Percentiles rank a stretch among this genome's conserved stretches.
phyloP scores from a whole-genome alignment of 2,113 vertebrate species.

The Ictidomys tridecemlineatus region DNA sequence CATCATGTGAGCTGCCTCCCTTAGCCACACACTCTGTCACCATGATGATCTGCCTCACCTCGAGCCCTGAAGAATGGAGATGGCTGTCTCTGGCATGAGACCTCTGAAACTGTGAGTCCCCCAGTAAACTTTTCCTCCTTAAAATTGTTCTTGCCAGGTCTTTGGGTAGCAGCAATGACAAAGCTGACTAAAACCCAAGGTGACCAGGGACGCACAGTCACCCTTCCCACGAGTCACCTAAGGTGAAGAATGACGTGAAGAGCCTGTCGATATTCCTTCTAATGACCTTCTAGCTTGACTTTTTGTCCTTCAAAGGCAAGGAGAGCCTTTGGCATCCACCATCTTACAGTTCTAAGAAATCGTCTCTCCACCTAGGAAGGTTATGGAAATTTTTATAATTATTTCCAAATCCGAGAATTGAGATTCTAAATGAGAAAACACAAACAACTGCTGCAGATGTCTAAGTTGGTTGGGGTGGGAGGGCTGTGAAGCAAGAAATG shows the following conservation, averaged over 20 bases:
- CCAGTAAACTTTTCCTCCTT: too few species aligned
- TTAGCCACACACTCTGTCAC: too few species aligned
- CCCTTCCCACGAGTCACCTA: too few species aligned
- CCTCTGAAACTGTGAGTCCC: too few species aligned
- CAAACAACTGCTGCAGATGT: not conserved
- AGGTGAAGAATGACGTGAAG: not conserved
- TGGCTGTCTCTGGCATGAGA: too few species aligned
- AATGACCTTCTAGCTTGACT: not conserved
- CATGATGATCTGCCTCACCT: too few species aligned
- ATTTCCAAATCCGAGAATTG: not conserved
- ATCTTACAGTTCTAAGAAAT: not conserved
- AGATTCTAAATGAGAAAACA: constrained; percentile 10
- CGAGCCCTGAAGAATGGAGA: too few species aligned
- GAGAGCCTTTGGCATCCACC: not conserved
- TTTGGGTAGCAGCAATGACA: too few species aligned
- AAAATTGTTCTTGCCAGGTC: too few species aligned
- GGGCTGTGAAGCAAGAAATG: not conserved
- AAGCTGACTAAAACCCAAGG: not conserved
- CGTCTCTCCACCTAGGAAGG: not conserved
- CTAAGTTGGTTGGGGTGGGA: not conserved
- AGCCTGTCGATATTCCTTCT: not conserved
- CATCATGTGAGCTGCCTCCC: too few species aligned
- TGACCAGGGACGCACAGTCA: not conserved
- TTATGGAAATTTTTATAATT: not conserved
- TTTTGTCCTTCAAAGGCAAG: not conserved